Evolutionary conservation across 2,888 invertebrate species (phyloP).

Genomic region (Harpalus rufipes): DNA sequence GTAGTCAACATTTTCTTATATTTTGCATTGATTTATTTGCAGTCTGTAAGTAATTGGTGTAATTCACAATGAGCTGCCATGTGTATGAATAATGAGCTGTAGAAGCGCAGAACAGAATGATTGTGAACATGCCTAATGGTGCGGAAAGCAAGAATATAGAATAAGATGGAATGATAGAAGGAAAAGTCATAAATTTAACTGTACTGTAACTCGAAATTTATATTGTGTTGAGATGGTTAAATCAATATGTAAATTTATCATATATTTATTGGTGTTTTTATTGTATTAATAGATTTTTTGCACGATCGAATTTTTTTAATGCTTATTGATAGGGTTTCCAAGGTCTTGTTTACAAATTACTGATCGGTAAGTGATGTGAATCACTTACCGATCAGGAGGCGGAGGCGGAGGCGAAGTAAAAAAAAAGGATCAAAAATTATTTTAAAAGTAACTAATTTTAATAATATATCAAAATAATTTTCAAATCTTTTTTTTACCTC

Average conservation of each 20-base stretch:
- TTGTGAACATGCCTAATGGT: not conserved
- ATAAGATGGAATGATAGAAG: not conserved
- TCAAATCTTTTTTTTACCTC: too few species aligned
- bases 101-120: conserved; percentile 18
- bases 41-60: conserved; percentile 48
- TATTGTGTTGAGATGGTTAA: not conserved
- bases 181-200: not conserved
- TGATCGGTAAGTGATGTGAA: too few species aligned
- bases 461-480: too few species aligned
- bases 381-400: too few species aligned
- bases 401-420: too few species aligned
- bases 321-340: too few species aligned
- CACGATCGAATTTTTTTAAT: too few species aligned
- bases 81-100: conserved; percentile 54
- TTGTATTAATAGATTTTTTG: too few species aligned
- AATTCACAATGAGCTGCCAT: conserved; percentile 47
- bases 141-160: not conserved
- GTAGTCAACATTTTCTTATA: conserved; percentile 30
- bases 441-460: too few species aligned
- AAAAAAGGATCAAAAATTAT: too few species aligned
- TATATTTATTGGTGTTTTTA: too few species aligned
- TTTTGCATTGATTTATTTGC: conserved; percentile 57
- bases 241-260: not conserved
- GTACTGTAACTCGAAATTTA: not conserved
- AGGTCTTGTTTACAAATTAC: too few species aligned